A percentile compares a stretch with the other conserved stretches of the same genome.
Evolutionary conservation across 2,888 invertebrate genomes (phyloP).

Genomic region (Hemaris fuciformis): DNA sequence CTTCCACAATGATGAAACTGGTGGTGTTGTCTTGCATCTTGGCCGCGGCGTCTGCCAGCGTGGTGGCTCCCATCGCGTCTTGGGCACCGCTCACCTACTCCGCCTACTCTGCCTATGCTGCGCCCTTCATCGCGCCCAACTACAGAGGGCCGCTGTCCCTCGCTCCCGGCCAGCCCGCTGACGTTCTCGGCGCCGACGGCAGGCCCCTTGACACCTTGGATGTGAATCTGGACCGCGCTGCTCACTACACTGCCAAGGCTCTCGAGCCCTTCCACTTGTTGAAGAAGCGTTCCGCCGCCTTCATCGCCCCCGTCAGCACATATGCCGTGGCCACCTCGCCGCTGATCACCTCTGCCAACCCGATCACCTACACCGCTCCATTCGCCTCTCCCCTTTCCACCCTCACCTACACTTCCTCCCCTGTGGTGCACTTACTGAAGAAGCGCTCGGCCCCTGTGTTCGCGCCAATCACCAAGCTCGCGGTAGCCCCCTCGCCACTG

Average conservation of each 20-base stretch:
- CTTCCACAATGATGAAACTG: constrained; percentile 74
- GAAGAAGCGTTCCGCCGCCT: constrained; percentile 55
- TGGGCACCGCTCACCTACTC: constrained; percentile 28
- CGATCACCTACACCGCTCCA: constrained; percentile 30
- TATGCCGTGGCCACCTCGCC: constrained; percentile 33
- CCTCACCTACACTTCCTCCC: constrained; percentile 13
- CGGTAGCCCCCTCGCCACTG: constrained; percentile 22
- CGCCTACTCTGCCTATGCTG: constrained; percentile 27
- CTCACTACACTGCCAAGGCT: constrained; percentile 58
- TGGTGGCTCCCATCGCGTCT: constrained; percentile 29
- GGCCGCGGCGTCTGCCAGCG: constrained; percentile 76
- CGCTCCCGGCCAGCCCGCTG: constrained; percentile 67
- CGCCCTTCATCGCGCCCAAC: not conserved
- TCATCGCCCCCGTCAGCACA: constrained; percentile 21
- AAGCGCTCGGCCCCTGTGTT: not conserved
- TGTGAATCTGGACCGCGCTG: constrained; percentile 67
- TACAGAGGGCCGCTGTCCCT: constrained; percentile 26
- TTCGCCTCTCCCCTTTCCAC: constrained; percentile 13
- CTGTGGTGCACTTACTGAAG: constrained; percentile 22
- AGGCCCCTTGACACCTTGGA: constrained; percentile 70
- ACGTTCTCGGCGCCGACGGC: constrained; percentile 63
- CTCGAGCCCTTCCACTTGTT: constrained; percentile 48
- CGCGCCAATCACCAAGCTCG: constrained; percentile 22
- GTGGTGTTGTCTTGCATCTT: constrained; percentile 84
- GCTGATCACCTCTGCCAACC: constrained; percentile 33